phyloP scores from a whole-genome alignment of 2,113 vertebrate species.

The Halichoerus grypus region DNA sequence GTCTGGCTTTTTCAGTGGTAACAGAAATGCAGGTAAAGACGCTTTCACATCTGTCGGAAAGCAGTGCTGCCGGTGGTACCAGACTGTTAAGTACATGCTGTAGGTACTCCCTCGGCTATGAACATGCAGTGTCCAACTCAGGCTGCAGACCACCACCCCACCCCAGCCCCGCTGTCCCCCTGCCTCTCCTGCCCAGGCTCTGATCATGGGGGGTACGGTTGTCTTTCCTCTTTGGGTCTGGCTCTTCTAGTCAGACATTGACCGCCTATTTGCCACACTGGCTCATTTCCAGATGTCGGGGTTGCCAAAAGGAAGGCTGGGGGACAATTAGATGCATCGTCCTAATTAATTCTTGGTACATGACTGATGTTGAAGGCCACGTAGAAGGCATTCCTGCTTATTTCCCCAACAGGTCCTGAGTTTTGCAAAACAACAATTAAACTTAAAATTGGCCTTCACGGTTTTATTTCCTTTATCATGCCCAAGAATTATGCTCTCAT shows the following conservation, averaged over 20 bases:
- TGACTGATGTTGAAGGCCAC: background rate
- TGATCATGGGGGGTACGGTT: background rate
- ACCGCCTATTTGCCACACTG: background rate
- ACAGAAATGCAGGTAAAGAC: conserved; percentile 28
- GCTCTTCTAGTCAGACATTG: background rate
- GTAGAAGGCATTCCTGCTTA: background rate
- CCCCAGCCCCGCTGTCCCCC: background rate
- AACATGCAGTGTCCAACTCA: background rate
- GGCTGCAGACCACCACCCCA: background rate
- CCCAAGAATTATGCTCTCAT: background rate
- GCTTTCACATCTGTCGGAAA: background rate
- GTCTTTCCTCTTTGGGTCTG: background rate
- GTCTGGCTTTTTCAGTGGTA: conserved; percentile 31
- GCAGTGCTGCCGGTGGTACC: background rate
- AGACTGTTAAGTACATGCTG: background rate
- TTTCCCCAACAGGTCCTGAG: background rate
- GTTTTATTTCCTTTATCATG: background rate
- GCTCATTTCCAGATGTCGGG: background rate
- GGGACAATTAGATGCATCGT: background rate
- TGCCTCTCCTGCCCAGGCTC: background rate
- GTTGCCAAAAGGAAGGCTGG: background rate
- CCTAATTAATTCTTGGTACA: background rate
- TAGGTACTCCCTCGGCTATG: background rate
- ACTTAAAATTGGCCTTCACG: background rate
- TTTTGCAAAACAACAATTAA: conserved; percentile 44